Evolutionary conservation across 2,888 invertebrate species (phyloP), one percentile per base, ranked within the genome.

Genomic region (Panorpa germanica): DNA sequence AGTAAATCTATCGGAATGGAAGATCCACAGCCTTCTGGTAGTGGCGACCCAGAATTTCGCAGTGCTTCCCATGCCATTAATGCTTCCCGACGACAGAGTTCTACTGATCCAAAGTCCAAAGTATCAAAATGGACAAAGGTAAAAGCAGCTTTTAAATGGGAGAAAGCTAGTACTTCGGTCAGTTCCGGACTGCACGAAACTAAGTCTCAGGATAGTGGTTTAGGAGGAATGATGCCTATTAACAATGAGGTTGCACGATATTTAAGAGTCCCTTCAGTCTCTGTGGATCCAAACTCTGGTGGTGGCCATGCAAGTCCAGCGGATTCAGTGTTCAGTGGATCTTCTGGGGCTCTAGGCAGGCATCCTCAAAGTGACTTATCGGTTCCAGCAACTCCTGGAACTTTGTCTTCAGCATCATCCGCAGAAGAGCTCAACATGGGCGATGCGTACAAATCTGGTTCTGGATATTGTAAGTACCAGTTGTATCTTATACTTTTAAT

Each of bases 41-140:
- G 36, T 37, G 20, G 36, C 38, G 8, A n/a, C n/a, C n/a, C n/a
- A n/a, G n/a, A n/a, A n/a, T n/a, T n/a, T n/a, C n/a, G n/a, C n/a
- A n/a, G n/a, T n/a, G n/a, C n/a, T n/a, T n/a, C n/a, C n/a, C n/a
- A n/a, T n/a, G n/a, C n/a, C n/a, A n/a, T n/a, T n/a, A n/a, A 30
- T 34, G 14, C 18, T 29, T 2, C 35, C 49, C 55, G 38, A 50
- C 51, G 29, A 59, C 56, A 6, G 60, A 56, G 35, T 17, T 27
- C 58, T 39, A 55, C 58, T 1, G 60, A 60, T 11, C 36, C 35
- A 5, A 60, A 59, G 32, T 60, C 70, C 0, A 74, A 74, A 45
- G 68, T 76, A 28, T 82, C 83, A 0, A 85, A 85, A 46, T 86
- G 85, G 85, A 82, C 81, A 1, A 73, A 74, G 53, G 85, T 86